These are phyloP conservation scores for Rostratula benghalensis DNA, from an alignment of 2,113 vertebrate species.

Conservation along the genomic window DNA sequence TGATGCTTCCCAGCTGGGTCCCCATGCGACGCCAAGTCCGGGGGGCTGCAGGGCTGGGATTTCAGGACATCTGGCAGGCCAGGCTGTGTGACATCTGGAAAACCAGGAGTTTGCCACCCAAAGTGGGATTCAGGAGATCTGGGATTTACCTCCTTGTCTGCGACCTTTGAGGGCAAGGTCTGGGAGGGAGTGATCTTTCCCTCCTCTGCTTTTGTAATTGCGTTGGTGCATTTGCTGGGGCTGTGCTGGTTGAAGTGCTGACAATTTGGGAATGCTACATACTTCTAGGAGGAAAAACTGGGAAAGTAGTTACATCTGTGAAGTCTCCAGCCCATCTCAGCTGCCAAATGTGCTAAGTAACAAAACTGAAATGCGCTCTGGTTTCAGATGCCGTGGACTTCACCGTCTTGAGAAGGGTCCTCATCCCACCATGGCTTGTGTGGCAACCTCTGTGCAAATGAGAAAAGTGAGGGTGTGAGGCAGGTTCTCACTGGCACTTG, in stretches of 20 bases:
- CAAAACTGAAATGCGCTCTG: fast-evolving
- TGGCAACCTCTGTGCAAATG: fast-evolving
- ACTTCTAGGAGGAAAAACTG: not conserved
- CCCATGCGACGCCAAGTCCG: fast-evolving
- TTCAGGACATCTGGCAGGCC: not conserved
- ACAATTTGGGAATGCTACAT: not conserved
- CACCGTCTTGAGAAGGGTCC: fast-evolving
- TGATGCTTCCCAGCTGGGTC: not conserved
- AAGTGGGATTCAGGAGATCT: not conserved
- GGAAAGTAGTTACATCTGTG: slow-evolving; percentile 7
- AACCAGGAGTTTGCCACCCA: not conserved
- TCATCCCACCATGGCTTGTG: not conserved
- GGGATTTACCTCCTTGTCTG: not conserved
- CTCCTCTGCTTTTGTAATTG: not conserved
- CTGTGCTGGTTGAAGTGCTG: not conserved
- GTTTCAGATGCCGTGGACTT: not conserved
- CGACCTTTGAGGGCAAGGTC: fast-evolving
- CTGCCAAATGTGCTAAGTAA: not conserved
- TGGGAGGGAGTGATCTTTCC: not conserved
- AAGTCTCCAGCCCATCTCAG: not conserved
- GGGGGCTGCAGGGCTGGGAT: not conserved
- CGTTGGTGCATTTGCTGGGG: fast-evolving
- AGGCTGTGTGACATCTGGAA: not conserved
- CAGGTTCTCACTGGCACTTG: not conserved
- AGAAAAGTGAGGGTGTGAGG: not conserved